Percentiles rank a stretch among this genome's conserved stretches.
These are phyloP conservation scores for Fabriciana adippe DNA, from an alignment of 2,888 invertebrate genomes.

Conservation along the genomic window DNA sequence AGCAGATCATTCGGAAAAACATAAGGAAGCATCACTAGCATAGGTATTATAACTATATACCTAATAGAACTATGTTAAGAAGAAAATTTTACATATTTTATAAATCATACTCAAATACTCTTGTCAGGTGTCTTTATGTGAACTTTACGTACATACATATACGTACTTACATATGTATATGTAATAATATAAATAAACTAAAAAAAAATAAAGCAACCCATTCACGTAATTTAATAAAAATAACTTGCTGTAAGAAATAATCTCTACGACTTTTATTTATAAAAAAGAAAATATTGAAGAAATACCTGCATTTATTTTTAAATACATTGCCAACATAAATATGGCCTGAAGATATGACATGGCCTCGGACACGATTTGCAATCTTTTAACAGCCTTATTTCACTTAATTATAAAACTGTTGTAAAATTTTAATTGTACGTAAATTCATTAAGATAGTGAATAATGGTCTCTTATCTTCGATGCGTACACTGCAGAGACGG, in stretches of 20 bases:
- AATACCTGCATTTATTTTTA: slow-evolving; percentile 27
- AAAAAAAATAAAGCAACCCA: too few species aligned
- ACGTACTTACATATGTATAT: too few species aligned
- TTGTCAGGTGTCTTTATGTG: too few species aligned
- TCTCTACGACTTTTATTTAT: neutral
- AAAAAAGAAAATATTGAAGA: neutral
- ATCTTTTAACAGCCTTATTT: slow-evolving; percentile 5
- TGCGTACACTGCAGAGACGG: neutral
- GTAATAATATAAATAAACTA: too few species aligned
- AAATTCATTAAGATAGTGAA: slow-evolving; percentile 27
- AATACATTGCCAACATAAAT: neutral
- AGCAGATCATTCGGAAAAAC: too few species aligned
- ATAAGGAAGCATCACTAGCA: too few species aligned
- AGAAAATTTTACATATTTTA: too few species aligned
- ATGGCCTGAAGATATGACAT: slow-evolving; percentile 19
- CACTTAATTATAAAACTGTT: slow-evolving; percentile 23
- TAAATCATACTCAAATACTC: too few species aligned
- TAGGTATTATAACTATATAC: too few species aligned
- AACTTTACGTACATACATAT: too few species aligned
- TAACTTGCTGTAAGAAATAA: neutral
- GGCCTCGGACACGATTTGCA: slow-evolving; percentile 10
- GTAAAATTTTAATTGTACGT: slow-evolving; percentile 22
- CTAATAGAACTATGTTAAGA: too few species aligned
- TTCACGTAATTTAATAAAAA: neutral
- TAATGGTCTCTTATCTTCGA: slow-evolving; percentile 9